These are phyloP conservation scores for Cryptocephalus primarius DNA, from an alignment of 2,888 invertebrate species.

Conservation along the genomic window DNA sequence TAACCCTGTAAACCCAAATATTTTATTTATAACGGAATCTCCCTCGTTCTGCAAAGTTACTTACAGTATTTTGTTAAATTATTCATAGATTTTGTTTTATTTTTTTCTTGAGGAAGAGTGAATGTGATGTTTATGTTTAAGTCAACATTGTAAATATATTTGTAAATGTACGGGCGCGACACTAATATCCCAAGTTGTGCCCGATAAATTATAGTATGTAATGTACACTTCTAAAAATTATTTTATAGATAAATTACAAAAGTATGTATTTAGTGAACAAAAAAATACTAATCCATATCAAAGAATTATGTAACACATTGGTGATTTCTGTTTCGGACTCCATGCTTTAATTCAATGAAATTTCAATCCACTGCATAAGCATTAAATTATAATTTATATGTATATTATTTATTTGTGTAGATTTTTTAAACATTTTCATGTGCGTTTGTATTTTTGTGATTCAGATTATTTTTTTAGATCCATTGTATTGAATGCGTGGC, in stretches of 20 bases:
- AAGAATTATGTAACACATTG: too few species aligned
- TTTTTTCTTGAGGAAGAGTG: conserved; percentile 20
- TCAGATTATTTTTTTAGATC: background rate
- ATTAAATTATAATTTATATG: background rate
- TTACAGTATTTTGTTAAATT: conserved; percentile 34
- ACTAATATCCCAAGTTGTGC: background rate
- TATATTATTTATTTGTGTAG: background rate
- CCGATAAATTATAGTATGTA: too few species aligned
- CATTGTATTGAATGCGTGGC: too few species aligned
- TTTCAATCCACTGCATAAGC: background rate
- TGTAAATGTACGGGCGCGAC: conserved; percentile 5
- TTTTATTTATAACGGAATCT: conserved; percentile 21
- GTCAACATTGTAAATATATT: conserved; percentile 15
- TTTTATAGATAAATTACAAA: too few species aligned
- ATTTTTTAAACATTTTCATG: background rate
- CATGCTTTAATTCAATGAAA: too few species aligned
- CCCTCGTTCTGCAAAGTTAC: conserved; percentile 21
- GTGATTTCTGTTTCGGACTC: too few species aligned
- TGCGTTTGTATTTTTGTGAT: too few species aligned
- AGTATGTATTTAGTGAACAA: too few species aligned
- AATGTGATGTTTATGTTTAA: conserved; percentile 24
- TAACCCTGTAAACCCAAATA: conserved; percentile 6
- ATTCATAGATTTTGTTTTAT: conserved; percentile 21
- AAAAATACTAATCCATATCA: too few species aligned
- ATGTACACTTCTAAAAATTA: too few species aligned